Evolutionary conservation across 37 sponge, comb jelly and placozoan genomes (phyloP), one percentile per base, ranked within the genome.

Genomic region (Cladorhizidae sp.): DNA sequence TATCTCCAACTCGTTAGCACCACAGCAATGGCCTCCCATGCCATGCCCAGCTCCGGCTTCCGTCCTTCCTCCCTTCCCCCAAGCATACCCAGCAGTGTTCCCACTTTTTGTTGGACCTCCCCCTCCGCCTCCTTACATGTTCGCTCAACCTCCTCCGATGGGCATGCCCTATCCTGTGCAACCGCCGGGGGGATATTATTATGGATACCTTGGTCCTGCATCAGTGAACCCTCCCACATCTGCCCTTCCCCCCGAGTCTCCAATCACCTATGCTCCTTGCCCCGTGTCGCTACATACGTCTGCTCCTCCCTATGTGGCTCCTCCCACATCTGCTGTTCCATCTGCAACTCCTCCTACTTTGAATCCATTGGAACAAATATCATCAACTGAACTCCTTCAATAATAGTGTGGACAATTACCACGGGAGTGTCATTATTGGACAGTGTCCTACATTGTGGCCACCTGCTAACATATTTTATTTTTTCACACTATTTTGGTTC

Each of bases 161-260:
- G 20, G 59, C 26, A 21, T 58, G 59, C 59, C 59, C 5, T 58
- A 58, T 58, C 28, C 49, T 72, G 7, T 43, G n/a, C 72, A 20
- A 14, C 26, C 23, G 5, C 26, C 23, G 5, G 5, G 39, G 20
- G 18, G 21, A 6, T 17, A 37, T 2, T 9, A 74, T 33, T 74
- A 45, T 56, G 52, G 32, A 5, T 49, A 42, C 42, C 64, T 45
- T 12, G 43, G 64, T 33, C 77, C 77, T 23, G 45, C 77, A 40
- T 37, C 75, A 5, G 8, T 33, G 8, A 29, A 35, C 14, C 38
- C 35, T 29, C 69, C n/a, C n/a, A 21, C 35, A 9, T 35, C 11
- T 17, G 31, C 8, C 31, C n/a, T n/a, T n/a, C n/a, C n/a, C n/a
- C n/a, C n/a, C n/a, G n/a, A n/a, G n/a, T n/a, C n/a, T n/a, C n/a